These are phyloP conservation scores for Polyergus mexicanus DNA, from an alignment of 1,140 invertebrate species.

Conservation along the genomic window DNA sequence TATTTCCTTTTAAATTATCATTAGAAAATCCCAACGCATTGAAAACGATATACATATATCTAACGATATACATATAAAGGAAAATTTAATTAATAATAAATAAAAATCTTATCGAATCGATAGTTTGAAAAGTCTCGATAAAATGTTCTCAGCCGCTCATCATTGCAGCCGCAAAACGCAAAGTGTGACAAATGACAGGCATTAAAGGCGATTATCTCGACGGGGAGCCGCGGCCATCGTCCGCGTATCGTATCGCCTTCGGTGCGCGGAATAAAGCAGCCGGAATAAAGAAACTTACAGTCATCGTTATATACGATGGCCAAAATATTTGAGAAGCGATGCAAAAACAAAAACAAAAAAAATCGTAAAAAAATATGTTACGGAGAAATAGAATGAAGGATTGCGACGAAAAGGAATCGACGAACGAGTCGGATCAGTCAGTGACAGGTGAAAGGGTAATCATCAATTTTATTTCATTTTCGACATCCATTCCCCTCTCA, in stretches of 20 bases:
- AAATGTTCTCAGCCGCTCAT: neutral
- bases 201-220: conserved; percentile 65
- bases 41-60: too few species aligned
- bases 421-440: conserved; percentile 5
- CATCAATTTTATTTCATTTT: conserved; percentile 73
- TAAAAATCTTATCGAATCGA: neutral
- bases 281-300: conserved; percentile 23
- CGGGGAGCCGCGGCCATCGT: conserved; percentile 59
- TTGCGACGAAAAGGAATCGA: neutral
- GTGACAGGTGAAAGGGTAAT: too few species aligned
- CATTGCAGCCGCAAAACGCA: conserved; percentile 1
- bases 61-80: neutral
- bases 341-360: neutral
- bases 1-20: neutral
- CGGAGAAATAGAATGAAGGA: neutral
- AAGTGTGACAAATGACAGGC: conserved; percentile 65
- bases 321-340: conserved; percentile 7
- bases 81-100: conserved; percentile 3
- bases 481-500: conserved; percentile 11
- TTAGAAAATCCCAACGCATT: neutral
- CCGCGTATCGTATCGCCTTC: conserved; percentile 51
- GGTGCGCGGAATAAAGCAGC: conserved; percentile 1
- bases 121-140: neutral
- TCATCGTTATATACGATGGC: conserved; percentile 25
- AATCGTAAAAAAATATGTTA: neutral